Base-by-base conservation (phyloP, 2,888 invertebrate genomes). In the Chaetoderma sp. region DNA sequence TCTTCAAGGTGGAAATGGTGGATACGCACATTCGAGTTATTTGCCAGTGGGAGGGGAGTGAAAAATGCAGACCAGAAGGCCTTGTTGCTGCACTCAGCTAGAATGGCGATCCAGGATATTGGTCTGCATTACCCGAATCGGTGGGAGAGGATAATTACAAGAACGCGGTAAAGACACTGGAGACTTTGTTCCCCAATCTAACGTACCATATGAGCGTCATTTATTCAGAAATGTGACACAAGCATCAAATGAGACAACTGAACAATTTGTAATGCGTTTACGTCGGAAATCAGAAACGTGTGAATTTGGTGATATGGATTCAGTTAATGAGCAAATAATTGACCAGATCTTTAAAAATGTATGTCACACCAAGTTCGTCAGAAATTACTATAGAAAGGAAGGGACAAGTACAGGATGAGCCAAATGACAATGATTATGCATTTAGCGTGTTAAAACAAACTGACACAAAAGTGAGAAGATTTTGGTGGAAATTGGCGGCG, bases 341-440 rank as follows among this genome's bases (percentile, higher is more conserved):
- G 70, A 71, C 59, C 72, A 71, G n/a, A 60, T 73, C 10, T 61
- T 73, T 13, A 67, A 16, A 72, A 65, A 27, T 67, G 70, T 50
- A 5, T 4, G 0, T 50, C 50, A 4, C 25, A 27, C 6, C 42
- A 27, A 13, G n/a, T 74, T 13, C 36, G 67, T 32, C 56, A 67
- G 4, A 68, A 68, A 25, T 25, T 70, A 10, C 42, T 70, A 10
- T 68, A 70, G 45, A 58, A 58, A 33, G 59, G 50, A 18, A 47
- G 50, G 25, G n/a, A n/a, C n/a, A n/a, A n/a, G n/a, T n/a, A n/a
- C n/a, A n/a, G n/a, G n/a, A n/a, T n/a, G n/a, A n/a, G n/a, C n/a
- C n/a, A n/a, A n/a, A n/a, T n/a, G n/a, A n/a, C n/a, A n/a, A n/a
- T n/a, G n/a, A n/a, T n/a, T n/a, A n/a, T n/a, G n/a, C n/a, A n/a